These are phyloP conservation scores for Sminthurides aquaticus DNA, from an alignment of 2,888 invertebrate genomes.

Conservation along the genomic window DNA sequence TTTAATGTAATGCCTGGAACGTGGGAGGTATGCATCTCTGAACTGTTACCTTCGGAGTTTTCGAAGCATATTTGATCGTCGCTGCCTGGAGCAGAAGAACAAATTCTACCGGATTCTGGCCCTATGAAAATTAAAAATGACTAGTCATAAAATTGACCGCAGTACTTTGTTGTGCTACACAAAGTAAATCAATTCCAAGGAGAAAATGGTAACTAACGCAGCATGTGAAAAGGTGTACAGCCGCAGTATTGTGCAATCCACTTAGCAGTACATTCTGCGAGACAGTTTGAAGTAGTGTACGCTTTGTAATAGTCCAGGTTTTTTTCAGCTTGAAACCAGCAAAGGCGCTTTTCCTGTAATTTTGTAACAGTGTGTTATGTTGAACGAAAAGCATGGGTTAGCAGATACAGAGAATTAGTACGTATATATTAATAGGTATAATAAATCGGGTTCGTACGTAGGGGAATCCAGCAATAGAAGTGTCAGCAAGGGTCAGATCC, in stretches of 20 bases:
- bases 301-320: slow-evolving; percentile 27
- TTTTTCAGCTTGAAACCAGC: slow-evolving; percentile 32
- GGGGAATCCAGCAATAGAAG: slow-evolving; percentile 19
- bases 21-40: too few species aligned
- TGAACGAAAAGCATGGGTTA: slow-evolving; percentile 5
- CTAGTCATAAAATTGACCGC: neutral
- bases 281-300: slow-evolving; percentile 35
- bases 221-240: slow-evolving; percentile 34
- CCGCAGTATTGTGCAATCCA: slow-evolving; percentile 17
- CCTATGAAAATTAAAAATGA: slow-evolving; percentile 7
- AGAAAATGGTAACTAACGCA: slow-evolving; percentile 22
- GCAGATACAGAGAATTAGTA: too few species aligned
- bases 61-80: neutral
- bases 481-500: slow-evolving; percentile 27
- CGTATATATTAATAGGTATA: neutral
- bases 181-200: neutral
- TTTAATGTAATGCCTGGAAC: too few species aligned
- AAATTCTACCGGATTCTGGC: neutral
- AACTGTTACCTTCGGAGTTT: neutral
- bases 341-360: slow-evolving; percentile 33
- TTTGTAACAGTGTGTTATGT: neutral
- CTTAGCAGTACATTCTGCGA: slow-evolving; percentile 34
- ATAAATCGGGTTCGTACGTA: slow-evolving; percentile 12
- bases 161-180: neutral
- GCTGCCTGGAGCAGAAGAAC: slow-evolving; percentile 2